phyloP scores from a whole-genome alignment of 2,113 vertebrate species.

The Ageneiosus marmoratus region DNA sequence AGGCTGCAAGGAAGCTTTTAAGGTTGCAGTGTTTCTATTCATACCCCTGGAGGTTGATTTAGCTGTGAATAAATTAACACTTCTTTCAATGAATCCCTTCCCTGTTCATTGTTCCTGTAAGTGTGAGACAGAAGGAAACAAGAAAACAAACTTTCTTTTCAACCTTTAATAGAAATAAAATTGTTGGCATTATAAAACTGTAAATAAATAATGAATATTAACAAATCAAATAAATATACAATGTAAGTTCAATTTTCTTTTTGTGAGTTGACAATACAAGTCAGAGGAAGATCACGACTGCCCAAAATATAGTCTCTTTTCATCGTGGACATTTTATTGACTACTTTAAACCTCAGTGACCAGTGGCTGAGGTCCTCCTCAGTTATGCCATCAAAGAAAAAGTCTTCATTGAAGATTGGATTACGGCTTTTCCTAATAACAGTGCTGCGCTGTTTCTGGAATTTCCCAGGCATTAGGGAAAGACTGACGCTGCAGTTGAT shows the following conservation, averaged over 20 bases:
- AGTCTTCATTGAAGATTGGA: conserved; percentile 89
- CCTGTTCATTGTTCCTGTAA: conserved; percentile 20
- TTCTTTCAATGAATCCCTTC: conserved; percentile 8
- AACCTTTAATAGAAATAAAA: conserved; percentile 68
- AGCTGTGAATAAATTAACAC: conserved; percentile 43
- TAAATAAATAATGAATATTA: conserved; percentile 59
- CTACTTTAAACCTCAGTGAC: conserved; percentile 80
- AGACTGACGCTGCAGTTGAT: conserved; percentile 85
- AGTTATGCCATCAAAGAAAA: conserved; percentile 82
- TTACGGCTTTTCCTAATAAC: conserved; percentile 85
- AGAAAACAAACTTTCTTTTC: conserved; percentile 42
- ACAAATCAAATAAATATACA: conserved; percentile 54
- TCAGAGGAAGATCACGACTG: conserved; percentile 72
- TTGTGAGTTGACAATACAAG: conserved; percentile 65
- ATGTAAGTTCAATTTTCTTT: background rate
- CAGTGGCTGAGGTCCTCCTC: conserved; percentile 75
- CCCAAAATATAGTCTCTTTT: conserved; percentile 78
- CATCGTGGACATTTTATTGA: conserved; percentile 81
- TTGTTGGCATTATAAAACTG: conserved; percentile 63
- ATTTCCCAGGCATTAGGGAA: conserved; percentile 78
- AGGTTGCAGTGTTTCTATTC: conserved; percentile 34
- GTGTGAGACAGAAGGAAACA: conserved; percentile 41
- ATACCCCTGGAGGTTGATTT: conserved; percentile 34
- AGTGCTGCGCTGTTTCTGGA: conserved; percentile 83
- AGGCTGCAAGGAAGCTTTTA: conserved; percentile 22